Conservation (phyloP, 2,113 vertebrate species). For the Neopipo cinnamomea region DNA sequence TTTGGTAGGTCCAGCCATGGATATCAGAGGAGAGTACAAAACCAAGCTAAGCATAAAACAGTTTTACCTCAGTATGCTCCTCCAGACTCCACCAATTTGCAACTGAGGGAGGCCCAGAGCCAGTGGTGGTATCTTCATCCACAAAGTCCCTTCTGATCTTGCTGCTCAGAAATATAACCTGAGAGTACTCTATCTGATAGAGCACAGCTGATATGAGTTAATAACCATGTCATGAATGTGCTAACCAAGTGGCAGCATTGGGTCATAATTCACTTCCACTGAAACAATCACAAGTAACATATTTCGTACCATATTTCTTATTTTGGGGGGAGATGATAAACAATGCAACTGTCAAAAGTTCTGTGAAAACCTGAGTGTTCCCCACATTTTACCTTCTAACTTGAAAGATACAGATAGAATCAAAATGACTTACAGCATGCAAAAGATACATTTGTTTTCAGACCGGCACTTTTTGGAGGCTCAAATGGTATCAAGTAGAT, state of each 20-base stretch:
- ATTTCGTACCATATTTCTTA: fast-evolving
- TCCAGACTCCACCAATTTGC: neutral
- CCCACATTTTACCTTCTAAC: neutral
- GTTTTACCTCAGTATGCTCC: neutral
- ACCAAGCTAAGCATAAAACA: neutral
- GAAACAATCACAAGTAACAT: neutral
- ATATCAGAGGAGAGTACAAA: neutral
- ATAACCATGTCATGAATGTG: neutral
- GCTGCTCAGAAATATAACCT: neutral
- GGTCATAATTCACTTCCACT: neutral
- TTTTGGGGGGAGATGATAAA: neutral
- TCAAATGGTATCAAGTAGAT: conserved; percentile 4
- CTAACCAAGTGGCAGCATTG: neutral
- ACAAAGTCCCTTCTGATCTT: neutral
- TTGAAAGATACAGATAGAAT: neutral
- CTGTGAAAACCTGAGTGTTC: neutral
- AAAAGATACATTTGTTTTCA: neutral
- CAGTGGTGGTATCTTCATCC: neutral
- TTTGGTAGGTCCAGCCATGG: neutral
- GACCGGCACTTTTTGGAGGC: neutral
- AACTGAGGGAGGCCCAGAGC: neutral
- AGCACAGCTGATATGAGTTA: neutral
- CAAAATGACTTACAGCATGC: neutral
- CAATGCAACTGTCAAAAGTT: neutral
- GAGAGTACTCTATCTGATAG: neutral